phyloP scores from a whole-genome alignment of 1,140 invertebrate genomes.

The Drosophila willistoni region DNA sequence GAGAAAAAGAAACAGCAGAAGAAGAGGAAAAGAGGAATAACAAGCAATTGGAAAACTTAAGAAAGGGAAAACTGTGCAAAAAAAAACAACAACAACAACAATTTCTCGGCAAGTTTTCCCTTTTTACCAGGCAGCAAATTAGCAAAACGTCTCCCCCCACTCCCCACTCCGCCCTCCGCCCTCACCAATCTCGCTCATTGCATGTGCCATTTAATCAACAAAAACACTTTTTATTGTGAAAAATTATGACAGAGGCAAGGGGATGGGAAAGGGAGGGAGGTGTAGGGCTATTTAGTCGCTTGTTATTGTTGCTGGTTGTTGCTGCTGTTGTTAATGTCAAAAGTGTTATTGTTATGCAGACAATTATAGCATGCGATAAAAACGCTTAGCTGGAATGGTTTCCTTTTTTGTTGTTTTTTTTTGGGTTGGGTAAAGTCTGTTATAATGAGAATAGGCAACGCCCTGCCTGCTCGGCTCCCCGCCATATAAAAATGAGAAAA shows the following conservation, averaged over 20 bases:
- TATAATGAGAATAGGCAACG: conserved; percentile 44
- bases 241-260: conserved; percentile 68
- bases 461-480: background rate
- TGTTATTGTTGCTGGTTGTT: conserved; percentile 23
- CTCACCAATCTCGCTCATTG: background rate
- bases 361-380: conserved; percentile 77
- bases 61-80: conserved; percentile 35
- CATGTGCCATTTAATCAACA: conserved; percentile 73
- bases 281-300: conserved; percentile 39
- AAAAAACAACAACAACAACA: conserved; percentile 23
- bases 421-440: background rate
- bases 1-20: conserved; percentile 10
- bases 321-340: conserved; percentile 75
- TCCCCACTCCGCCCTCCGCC: background rate
- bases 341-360: conserved; percentile 80
- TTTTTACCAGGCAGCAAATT: conserved; percentile 40
- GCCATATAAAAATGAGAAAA: conserved; percentile 65
- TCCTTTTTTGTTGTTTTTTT: background rate
- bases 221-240: conserved; percentile 80
- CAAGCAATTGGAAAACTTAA: conserved; percentile 29
- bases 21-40: conserved; percentile 15
- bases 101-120: conserved; percentile 36
- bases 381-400: conserved; percentile 56
- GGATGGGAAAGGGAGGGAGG: background rate
- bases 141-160: conserved; percentile 26